Conservation (phyloP, 2,888 invertebrate genomes). For the Drosophila anceps region DNA sequence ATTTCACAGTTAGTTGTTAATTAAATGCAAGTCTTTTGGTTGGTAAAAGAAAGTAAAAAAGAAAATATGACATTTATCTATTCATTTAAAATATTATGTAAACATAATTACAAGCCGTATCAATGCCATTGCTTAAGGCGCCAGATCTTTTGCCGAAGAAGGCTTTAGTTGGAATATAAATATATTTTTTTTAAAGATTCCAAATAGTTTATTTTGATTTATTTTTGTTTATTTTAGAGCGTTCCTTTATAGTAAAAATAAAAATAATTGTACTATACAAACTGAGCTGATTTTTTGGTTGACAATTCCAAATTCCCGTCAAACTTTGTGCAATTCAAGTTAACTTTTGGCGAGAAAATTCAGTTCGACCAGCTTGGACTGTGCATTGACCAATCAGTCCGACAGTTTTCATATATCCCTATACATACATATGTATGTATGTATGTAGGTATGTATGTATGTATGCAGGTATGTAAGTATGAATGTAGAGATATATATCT, state of each 20-base stretch:
- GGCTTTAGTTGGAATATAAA: too few species aligned
- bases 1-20: background rate
- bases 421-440: too few species aligned
- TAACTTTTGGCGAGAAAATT: background rate
- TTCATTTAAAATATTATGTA: background rate
- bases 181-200: too few species aligned
- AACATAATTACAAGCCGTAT: background rate
- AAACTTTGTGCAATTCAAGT: background rate
- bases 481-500: constrained; percentile 13
- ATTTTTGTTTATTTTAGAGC: background rate
- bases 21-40: background rate
- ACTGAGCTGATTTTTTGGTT: background rate
- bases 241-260: background rate
- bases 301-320: background rate
- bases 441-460: background rate
- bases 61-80: background rate
- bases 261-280: background rate
- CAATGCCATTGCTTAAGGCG: background rate
- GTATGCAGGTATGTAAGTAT: background rate
- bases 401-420: background rate
- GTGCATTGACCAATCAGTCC: constrained; percentile 10
- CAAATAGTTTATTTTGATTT: background rate
- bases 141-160: too few species aligned
- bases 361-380: background rate
- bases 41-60: background rate